These are phyloP conservation scores for Eurois occulta DNA, from an alignment of 2,888 invertebrate genomes.

Conservation along the genomic window DNA sequence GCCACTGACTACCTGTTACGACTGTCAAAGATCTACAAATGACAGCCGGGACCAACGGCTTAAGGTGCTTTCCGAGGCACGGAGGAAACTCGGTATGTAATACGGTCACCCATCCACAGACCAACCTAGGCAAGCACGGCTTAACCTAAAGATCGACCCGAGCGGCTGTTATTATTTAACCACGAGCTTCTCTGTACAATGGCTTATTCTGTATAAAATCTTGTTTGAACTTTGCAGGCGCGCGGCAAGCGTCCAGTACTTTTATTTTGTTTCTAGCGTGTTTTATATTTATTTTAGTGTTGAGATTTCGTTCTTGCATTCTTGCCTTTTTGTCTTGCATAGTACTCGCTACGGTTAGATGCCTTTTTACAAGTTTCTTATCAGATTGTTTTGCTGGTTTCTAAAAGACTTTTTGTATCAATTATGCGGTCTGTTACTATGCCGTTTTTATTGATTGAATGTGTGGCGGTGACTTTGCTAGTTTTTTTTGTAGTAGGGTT, in stretches of 20 bases:
- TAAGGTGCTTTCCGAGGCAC: no score
- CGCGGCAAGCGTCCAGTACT: slow-evolving; percentile 24
- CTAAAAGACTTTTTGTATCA: slow-evolving; percentile 71
- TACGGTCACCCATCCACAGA: no score
- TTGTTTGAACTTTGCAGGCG: slow-evolving; percentile 5
- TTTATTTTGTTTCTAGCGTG: slow-evolving; percentile 52
- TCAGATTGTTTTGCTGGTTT: slow-evolving; percentile 72
- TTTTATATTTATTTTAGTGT: slow-evolving; percentile 48
- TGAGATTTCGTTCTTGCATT: slow-evolving; percentile 62
- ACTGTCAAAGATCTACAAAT: no score
- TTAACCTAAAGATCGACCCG: no score
- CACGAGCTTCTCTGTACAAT: no score
- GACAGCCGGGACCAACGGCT: no score
- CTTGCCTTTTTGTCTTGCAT: slow-evolving; percentile 61
- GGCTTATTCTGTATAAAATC: not conserved
- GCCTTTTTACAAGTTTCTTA: slow-evolving; percentile 71
- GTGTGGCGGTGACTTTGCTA: slow-evolving; percentile 44
- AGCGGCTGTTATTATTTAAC: no score
- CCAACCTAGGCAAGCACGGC: no score
- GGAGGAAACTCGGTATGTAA: no score
- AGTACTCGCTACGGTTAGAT: slow-evolving; percentile 65
- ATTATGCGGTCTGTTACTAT: slow-evolving; percentile 70
- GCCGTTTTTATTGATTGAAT: slow-evolving; percentile 62
- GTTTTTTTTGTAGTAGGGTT: slow-evolving; percentile 48
- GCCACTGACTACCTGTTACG: no score